These are phyloP conservation scores for Heloderma charlesbogerti DNA, from an alignment of 2,113 vertebrate species.

Conservation along the genomic window DNA sequence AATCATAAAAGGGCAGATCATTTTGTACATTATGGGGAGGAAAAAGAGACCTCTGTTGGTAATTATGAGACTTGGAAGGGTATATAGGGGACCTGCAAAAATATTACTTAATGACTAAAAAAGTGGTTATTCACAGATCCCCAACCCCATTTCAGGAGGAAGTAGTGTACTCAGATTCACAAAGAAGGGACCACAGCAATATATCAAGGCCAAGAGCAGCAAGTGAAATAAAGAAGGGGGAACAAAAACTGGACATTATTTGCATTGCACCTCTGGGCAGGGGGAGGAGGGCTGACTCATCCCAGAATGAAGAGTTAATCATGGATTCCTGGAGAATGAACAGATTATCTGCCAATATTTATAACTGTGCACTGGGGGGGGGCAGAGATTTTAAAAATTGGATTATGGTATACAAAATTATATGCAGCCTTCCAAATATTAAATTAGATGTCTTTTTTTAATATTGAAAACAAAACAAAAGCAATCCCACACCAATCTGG, in stretches of 20 bases:
- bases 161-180: conserved; percentile 25
- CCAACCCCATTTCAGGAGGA: conserved; percentile 36
- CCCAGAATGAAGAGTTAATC: conserved; percentile 53
- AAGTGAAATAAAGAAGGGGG: conserved; percentile 47
- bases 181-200: conserved; percentile 37
- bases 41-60: conserved; percentile 77
- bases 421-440: conserved; percentile 52
- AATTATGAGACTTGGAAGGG: conserved; percentile 74
- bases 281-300: conserved; percentile 47
- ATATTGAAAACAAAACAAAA: conserved; percentile 60
- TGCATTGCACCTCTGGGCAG: conserved; percentile 50
- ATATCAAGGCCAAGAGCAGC: conserved; percentile 41
- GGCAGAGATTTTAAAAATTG: conserved; percentile 23
- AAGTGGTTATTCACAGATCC: conserved; percentile 43
- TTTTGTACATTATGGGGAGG: conserved; percentile 78
- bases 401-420: conserved; percentile 66
- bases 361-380: conserved; percentile 33
- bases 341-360: conserved; percentile 69
- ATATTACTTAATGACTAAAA: conserved; percentile 60
- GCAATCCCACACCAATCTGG: conserved; percentile 1
- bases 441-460: conserved; percentile 43
- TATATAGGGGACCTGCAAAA: conserved; percentile 70
- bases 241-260: conserved; percentile 42
- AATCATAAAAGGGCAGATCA: conserved; percentile 85
- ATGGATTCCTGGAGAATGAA: conserved; percentile 53